phyloP scores from a whole-genome alignment of 2,888 invertebrate genomes.

The Papilio elwesi region DNA sequence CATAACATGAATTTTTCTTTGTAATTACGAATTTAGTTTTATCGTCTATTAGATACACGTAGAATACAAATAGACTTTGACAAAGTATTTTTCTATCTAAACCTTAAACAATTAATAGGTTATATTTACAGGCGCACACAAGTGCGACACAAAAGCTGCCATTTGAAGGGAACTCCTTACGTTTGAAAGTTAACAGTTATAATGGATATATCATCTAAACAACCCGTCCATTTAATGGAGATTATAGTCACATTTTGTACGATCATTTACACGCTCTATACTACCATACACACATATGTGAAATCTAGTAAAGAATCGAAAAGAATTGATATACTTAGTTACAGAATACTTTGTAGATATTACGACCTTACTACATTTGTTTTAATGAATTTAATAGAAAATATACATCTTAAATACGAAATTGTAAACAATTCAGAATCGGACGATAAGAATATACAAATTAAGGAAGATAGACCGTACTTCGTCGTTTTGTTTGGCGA shows the following conservation, averaged over 20 bases:
- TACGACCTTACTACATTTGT: conserved; percentile 31
- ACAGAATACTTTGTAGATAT: conserved; percentile 42
- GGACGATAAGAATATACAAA: conserved; percentile 31
- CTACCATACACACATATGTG: conserved; percentile 48
- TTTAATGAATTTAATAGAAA: conserved; percentile 37
- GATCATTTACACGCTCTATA: conserved; percentile 63
- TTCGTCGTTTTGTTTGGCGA: conserved; percentile 36
- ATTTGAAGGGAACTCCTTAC: conserved; percentile 68
- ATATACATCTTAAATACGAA: conserved; percentile 36
- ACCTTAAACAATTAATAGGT: conserved; percentile 74
- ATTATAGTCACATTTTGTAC: conserved; percentile 82
- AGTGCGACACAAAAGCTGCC: conserved; percentile 77
- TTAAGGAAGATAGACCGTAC: conserved; percentile 38
- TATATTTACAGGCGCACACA: conserved; percentile 75
- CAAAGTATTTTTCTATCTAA: conserved; percentile 71
- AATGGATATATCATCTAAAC: conserved; percentile 51
- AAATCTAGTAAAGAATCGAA: conserved; percentile 57
- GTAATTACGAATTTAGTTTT: not conserved
- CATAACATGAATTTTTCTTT: not conserved
- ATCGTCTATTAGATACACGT: conserved; percentile 1
- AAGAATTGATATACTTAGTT: conserved; percentile 47
- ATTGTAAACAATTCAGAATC: conserved; percentile 35
- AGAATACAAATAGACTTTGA: conserved; percentile 37
- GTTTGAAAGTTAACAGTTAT: conserved; percentile 49
- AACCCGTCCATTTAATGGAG: conserved; percentile 60